Percentiles rank a stretch among this genome's conserved stretches.
Evolutionary conservation across 2,888 invertebrate species (phyloP).

Genomic region (Spicauda simplicius): DNA sequence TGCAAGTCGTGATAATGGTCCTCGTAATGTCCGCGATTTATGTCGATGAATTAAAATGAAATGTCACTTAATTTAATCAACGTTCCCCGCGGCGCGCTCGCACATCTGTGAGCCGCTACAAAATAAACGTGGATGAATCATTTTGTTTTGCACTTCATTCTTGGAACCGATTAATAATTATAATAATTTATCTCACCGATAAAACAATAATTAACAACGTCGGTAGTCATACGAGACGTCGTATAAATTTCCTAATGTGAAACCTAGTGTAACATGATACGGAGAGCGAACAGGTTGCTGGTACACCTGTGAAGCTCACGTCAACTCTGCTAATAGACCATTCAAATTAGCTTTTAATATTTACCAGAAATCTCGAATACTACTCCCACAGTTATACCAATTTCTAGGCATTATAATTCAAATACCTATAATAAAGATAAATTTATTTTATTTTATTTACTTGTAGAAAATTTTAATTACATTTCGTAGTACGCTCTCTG

Average conservation of each 20-base stretch:
- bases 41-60: slow-evolving; percentile 74
- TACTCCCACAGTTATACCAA: not conserved
- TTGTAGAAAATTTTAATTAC: too few relatives aligned
- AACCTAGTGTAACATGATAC: slow-evolving; percentile 80
- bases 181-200: slow-evolving; percentile 78
- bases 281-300: slow-evolving; percentile 67
- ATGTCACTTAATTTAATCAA: slow-evolving; percentile 81
- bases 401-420: not conserved
- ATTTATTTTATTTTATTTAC: not conserved
- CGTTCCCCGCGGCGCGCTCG: slow-evolving; percentile 65
- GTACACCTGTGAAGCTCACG: slow-evolving; percentile 72
- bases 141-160: slow-evolving; percentile 80
- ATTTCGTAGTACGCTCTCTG: not conserved
- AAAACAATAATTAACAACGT: slow-evolving; percentile 80
- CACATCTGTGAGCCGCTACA: slow-evolving; percentile 61
- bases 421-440: too few relatives aligned
- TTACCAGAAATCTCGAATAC: slow-evolving; percentile 54
- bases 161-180: slow-evolving; percentile 78
- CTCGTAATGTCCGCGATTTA: slow-evolving; percentile 75
- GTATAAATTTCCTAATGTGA: slow-evolving; percentile 84
- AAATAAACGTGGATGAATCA: slow-evolving; percentile 75
- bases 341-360: slow-evolving; percentile 61
- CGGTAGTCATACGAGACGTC: slow-evolving; percentile 79
- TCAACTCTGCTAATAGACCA: slow-evolving; percentile 72
- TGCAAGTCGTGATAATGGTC: slow-evolving; percentile 63